These are phyloP conservation scores for Nomia melanderi DNA, from an alignment of 1,140 invertebrate genomes.

Conservation along the genomic window DNA sequence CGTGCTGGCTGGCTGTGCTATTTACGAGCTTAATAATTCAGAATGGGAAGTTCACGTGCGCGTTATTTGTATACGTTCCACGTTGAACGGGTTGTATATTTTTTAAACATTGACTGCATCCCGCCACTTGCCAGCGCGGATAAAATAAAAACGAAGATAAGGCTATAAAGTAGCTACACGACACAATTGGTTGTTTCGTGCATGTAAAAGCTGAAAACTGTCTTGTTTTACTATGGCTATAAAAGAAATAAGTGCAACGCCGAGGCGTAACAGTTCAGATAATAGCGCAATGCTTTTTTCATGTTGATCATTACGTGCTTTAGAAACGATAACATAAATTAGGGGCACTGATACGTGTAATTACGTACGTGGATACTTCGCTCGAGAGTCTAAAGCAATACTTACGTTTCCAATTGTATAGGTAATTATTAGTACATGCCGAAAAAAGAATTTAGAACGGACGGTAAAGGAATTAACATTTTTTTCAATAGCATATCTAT, in stretches of 20 bases:
- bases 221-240: not conserved
- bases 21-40: slow-evolving; percentile 5
- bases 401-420: too few relatives aligned
- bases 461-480: too few relatives aligned
- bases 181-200: not conserved
- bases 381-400: too few relatives aligned
- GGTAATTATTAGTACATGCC: too few relatives aligned
- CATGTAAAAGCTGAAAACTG: not conserved
- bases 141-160: not conserved
- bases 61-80: not conserved
- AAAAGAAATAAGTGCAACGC: not conserved
- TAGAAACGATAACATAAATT: too few relatives aligned
- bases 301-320: too few relatives aligned
- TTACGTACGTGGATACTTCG: too few relatives aligned
- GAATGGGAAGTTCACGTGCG: not conserved
- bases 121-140: not conserved
- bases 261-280: not conserved
- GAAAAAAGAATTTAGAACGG: too few relatives aligned
- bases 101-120: slow-evolving; percentile 1
- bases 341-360: too few relatives aligned
- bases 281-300: not conserved
- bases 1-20: not conserved
- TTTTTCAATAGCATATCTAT: too few relatives aligned
- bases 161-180: not conserved
- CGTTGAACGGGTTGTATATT: not conserved